Base-by-base conservation (phyloP, 2,797 vertebrate species). In the Toxotes lorentzi region DNA sequence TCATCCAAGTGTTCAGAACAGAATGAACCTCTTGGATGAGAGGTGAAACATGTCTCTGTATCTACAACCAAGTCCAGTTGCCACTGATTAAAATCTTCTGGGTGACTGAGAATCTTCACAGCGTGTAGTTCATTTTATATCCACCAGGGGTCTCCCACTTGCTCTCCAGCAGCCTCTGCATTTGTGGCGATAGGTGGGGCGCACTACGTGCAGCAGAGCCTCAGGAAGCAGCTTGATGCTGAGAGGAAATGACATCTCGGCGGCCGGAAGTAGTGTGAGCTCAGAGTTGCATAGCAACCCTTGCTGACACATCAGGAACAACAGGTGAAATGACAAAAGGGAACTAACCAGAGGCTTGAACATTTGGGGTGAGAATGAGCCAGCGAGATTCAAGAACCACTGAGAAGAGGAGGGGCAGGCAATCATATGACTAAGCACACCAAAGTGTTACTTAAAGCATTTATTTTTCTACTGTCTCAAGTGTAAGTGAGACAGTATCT, bases 171-270 rank as follows among this genome's bases (percentile, higher is more conserved):
- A 7, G 27, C 50, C 47, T 30, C 4, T 2, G 27, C 4, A 57
- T 67, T 67, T 35, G 63, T 53, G 32, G 64, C 19, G 34, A 78
- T 83, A 89, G 79, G 85, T 88, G 90, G 88, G 91, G 91, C 82
- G 27, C 27, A 14, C 77, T 76, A 76, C n/a, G 41, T 86, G 88
- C 83, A 73, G 59, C 58, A 66, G 38, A 41, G 68, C 81, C 86
- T 78, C 38, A 8, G 73, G 86, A 88, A 82, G 86, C 79, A 65
- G 81, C 73, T 88, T 63, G 87, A 91, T 41, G 30, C 72, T 76
- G 78, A 92, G 30, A 93, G 95, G 94, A 95, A 94, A 92, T 95
- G 91, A 95, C 94, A 93, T 91, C 30, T 81, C 69, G 23, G 73
- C 60, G 16, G 80, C 85, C 73, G 86, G 92, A 93, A 88, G 92